Evolutionary conservation across 2,888 invertebrate genomes (phyloP).

Genomic region (Machimus rusticus): DNA sequence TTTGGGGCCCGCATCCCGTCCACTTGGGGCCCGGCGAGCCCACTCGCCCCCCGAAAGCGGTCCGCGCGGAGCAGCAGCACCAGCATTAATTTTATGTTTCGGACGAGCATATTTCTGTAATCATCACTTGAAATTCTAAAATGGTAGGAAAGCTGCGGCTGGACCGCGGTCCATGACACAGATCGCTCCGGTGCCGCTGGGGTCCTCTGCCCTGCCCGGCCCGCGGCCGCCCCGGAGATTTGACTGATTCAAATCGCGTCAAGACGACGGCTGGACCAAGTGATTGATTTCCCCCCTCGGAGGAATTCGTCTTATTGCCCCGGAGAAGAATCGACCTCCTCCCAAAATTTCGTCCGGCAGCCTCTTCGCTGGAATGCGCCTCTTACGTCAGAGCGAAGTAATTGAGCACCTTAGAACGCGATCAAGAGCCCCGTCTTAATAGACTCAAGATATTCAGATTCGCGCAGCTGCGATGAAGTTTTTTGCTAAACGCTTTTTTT

Average conservation of each 20-base stretch:
- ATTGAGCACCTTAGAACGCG: background rate
- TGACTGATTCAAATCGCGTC: constrained; percentile 31
- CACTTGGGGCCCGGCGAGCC: constrained; percentile 33
- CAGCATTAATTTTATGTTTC: constrained; percentile 46
- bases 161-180: background rate
- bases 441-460: background rate
- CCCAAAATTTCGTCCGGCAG: background rate
- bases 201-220: background rate
- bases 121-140: constrained; percentile 46
- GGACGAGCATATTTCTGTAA: constrained; percentile 44
- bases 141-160: constrained; percentile 35
- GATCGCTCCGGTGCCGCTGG: background rate
- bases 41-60: background rate
- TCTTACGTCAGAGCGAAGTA: background rate
- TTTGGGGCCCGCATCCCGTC: background rate
- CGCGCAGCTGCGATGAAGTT: background rate
- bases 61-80: background rate
- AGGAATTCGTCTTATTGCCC: constrained; percentile 28
- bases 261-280: background rate
- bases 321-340: background rate
- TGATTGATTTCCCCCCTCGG: constrained; percentile 25
- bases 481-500: background rate
- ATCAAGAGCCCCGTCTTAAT: background rate
- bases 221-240: background rate
- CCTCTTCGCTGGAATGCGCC: background rate